Base-by-base conservation (phyloP, 2,888 invertebrate species). In the Sesamia inferens region DNA sequence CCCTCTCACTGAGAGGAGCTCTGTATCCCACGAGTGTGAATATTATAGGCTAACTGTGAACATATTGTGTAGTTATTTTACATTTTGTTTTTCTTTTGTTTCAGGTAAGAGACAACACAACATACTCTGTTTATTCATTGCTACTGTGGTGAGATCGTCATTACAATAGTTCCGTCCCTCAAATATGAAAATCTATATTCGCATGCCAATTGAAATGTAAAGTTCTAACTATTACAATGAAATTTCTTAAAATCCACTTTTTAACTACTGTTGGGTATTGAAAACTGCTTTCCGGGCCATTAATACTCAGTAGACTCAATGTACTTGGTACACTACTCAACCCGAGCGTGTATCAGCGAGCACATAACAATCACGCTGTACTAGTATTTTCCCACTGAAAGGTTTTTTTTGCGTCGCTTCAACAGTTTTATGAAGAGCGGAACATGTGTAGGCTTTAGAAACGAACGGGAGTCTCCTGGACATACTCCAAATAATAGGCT, bases 401-500 rank as follows among this genome's bases (percentile, higher is more conserved):
- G 6, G 48, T 31, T 47, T 74, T 65, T 65, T 62, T 74, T 74
- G 44, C 58, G 48, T 64, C 19, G 7, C 42, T 51, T 24, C 11
- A 58, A 66, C 74, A 65, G 58, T 74, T 74, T 74, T 74, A 74
- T 66, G 68, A 62, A 68, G 62, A 62, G 14, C 55, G 48, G 42
- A 62, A 74, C 55, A 48, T n/a, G n/a, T 67, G 67, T 48, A 59
- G 31, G 47, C 8, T 77, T 61, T 64, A 64, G 64, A 71, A 61
- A 19, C 13, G 1, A 19, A 31, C 39, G 13, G 24, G 19, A 65
- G 31, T 61, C 55, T 76, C 75, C 86, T 90, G 90, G 90, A 89
- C 78, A 73, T 76, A 78, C 87, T 91, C 90, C 90, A 90, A 90
- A 63, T n/a, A 74, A 70, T 85, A 87, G 82, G 1, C 31, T 31